Conservation (phyloP, 2,888 invertebrate species). For the Aporophyla lueneburgensis region DNA sequence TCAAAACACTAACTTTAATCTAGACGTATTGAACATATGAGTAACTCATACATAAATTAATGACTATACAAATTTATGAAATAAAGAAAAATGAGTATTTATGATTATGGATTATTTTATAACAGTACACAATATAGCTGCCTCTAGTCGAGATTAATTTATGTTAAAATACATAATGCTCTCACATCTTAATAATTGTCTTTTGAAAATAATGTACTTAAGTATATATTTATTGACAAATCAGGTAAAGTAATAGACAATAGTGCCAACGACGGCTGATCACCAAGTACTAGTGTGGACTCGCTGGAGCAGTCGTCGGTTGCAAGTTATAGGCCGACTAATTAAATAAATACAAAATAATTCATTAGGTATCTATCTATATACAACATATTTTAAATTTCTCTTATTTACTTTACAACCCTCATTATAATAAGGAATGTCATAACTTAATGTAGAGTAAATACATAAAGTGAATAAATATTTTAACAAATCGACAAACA, state of each 20-base stretch:
- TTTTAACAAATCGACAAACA: slow-evolving; percentile 84
- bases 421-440: slow-evolving; percentile 85
- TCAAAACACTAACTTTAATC: slow-evolving; percentile 79
- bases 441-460: slow-evolving; percentile 82
- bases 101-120: slow-evolving; percentile 67
- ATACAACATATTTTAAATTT: slow-evolving; percentile 84
- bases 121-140: slow-evolving; percentile 83
- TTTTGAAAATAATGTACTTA: slow-evolving; percentile 66
- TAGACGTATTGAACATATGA: slow-evolving; percentile 71
- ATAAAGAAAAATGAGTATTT: slow-evolving; percentile 60
- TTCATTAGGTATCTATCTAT: slow-evolving; percentile 81
- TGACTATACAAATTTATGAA: slow-evolving; percentile 61
- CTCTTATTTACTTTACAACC: slow-evolving; percentile 84
- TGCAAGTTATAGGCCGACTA: slow-evolving; percentile 84
- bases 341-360: slow-evolving; percentile 79
- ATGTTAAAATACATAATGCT: slow-evolving; percentile 73
- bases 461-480: slow-evolving; percentile 83
- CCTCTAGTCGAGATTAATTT: slow-evolving; percentile 82
- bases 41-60: slow-evolving; percentile 67
- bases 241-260: slow-evolving; percentile 57
- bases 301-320: slow-evolving; percentile 69
- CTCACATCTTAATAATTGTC: slow-evolving; percentile 69
- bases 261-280: slow-evolving; percentile 51
- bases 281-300: slow-evolving; percentile 38
- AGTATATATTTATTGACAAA: slow-evolving; percentile 57